Percentiles rank a stretch among this genome's conserved stretches.
These are phyloP conservation scores for Gallirallus australis DNA, from an alignment of 2,797 vertebrate genomes.

Conservation along the genomic window DNA sequence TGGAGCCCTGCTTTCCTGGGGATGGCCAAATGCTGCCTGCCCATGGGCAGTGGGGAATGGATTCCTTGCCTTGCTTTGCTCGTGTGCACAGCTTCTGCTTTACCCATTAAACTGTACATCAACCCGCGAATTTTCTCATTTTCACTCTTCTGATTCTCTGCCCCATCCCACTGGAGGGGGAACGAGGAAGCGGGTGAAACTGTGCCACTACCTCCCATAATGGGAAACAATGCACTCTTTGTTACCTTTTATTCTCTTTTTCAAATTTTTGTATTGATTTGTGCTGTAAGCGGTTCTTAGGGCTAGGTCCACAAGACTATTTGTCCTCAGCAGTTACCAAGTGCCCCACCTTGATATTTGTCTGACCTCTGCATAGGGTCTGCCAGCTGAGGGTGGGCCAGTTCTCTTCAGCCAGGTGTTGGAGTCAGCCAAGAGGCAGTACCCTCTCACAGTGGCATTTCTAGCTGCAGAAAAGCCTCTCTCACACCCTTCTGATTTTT, in stretches of 20 bases:
- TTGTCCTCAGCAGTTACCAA: not conserved
- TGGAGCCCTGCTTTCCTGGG: too few relatives aligned
- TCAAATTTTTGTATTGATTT: not conserved
- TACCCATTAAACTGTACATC: too few relatives aligned
- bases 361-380: not conserved
- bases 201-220: not conserved
- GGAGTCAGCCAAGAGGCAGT: not conserved
- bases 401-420: not conserved
- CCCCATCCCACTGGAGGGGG: too few relatives aligned
- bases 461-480: not conserved
- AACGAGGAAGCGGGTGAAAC: too few relatives aligned
- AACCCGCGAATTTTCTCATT: too few relatives aligned
- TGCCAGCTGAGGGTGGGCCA: not conserved
- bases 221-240: not conserved
- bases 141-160: too few relatives aligned
- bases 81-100: too few relatives aligned
- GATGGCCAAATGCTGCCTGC: too few relatives aligned
- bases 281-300: not conserved
- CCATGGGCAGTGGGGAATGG: too few relatives aligned
- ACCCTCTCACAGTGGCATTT: not conserved
- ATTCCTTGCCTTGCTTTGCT: too few relatives aligned
- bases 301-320: not conserved
- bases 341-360: rapidly evolving
- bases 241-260: not conserved
- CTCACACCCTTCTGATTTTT: not conserved